Conservation (phyloP, 1,140 invertebrate genomes). For the Phymorhynchus buccinoides region DNA sequence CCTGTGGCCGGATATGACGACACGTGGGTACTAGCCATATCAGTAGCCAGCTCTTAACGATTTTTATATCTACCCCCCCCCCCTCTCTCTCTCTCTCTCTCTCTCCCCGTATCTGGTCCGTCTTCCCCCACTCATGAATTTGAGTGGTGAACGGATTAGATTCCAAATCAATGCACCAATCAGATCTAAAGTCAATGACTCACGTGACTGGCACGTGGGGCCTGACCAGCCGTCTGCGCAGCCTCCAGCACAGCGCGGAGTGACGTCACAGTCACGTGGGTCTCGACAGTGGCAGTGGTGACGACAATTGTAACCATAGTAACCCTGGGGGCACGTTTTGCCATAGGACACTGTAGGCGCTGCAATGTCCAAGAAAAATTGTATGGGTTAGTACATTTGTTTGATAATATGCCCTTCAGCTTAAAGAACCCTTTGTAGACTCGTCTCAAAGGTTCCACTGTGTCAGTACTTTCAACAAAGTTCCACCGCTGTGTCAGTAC, state of each 20-base stretch:
- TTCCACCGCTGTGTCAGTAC: too few species aligned
- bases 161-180: too few species aligned
- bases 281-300: slow-evolving; percentile 32
- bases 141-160: too few species aligned
- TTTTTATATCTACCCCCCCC: too few species aligned
- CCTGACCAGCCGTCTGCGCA: slow-evolving; percentile 46
- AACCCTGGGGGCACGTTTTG: not conserved
- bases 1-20: too few species aligned
- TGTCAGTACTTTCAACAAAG: too few species aligned
- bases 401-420: not conserved
- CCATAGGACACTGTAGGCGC: not conserved
- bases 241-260: slow-evolving; percentile 14
- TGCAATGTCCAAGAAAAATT: not conserved
- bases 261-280: slow-evolving; percentile 8
- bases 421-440: not conserved
- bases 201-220: slow-evolving; percentile 38
- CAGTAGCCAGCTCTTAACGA: too few species aligned
- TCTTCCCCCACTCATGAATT: too few species aligned
- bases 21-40: too few species aligned
- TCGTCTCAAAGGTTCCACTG: too few species aligned
- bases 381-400: not conserved
- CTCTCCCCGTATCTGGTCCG: too few species aligned
- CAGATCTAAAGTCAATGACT: not conserved
- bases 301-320: slow-evolving; percentile 35
- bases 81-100: too few species aligned